A percentile compares a stretch with the other conserved stretches of the same genome.
Conservation (phyloP, 2,888 invertebrate genomes). For the Drosophila setosimentum region DNA sequence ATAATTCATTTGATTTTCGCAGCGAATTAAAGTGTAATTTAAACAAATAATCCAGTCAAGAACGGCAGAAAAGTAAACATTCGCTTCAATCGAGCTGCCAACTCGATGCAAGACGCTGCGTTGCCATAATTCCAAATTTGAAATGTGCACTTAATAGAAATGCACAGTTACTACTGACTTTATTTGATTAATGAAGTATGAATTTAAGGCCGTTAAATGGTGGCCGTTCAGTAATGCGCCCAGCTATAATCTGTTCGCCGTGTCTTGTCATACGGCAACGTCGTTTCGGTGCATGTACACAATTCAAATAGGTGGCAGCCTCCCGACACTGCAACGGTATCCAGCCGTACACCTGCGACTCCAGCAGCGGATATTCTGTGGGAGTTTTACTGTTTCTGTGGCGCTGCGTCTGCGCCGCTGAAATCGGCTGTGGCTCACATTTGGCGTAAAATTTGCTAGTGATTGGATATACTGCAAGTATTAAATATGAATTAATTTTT, state of each 20-base stretch:
- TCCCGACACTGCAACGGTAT: constrained; percentile 63
- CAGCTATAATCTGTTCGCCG: constrained; percentile 78
- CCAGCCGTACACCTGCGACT: constrained; percentile 83
- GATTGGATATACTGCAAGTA: constrained; percentile 72
- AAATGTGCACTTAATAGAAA: background rate
- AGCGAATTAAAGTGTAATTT: background rate
- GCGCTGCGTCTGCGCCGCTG: constrained; percentile 46
- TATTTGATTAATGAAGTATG: constrained; percentile 66
- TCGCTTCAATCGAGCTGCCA: constrained; percentile 35
- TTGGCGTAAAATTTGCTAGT: constrained; percentile 81
- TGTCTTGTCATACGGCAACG: constrained; percentile 82
- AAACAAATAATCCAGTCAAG: constrained; percentile 18
- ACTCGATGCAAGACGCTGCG: constrained; percentile 13
- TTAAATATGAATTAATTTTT: background rate
- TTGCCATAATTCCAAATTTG: constrained; percentile 35
- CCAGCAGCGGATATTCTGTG: constrained; percentile 68
- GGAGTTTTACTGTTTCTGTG: constrained; percentile 35
- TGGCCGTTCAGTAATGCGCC: constrained; percentile 81
- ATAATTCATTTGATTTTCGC: background rate
- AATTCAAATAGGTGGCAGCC: constrained; percentile 67
- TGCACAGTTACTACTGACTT: background rate
- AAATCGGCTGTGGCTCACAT: constrained; percentile 52
- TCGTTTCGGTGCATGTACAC: constrained; percentile 76
- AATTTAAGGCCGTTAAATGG: constrained; percentile 81
- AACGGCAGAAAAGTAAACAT: constrained; percentile 40